Evolutionary conservation across 1,140 invertebrate genomes (phyloP).

Genomic region (Caligus rogercresseyi): DNA sequence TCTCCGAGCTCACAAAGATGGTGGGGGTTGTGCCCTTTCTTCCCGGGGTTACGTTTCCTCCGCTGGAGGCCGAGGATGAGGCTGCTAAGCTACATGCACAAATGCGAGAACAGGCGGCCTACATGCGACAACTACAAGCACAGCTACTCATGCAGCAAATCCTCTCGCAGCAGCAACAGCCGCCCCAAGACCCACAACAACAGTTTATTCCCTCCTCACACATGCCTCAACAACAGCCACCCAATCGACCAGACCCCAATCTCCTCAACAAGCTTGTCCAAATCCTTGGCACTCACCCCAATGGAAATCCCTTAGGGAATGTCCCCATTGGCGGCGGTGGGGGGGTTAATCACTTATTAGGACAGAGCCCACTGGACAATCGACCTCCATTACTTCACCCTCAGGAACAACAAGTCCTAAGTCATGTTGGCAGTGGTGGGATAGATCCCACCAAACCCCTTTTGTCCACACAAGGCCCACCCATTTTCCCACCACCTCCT

Average conservation of each 20-base stretch:
- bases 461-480: neutral
- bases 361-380: too few relatives aligned
- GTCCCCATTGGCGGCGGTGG: neutral
- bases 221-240: conserved; percentile 20
- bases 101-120: conserved; percentile 22
- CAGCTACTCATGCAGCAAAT: conserved; percentile 25
- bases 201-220: conserved; percentile 11
- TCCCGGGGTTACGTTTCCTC: conserved; percentile 30
- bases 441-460: too few relatives aligned
- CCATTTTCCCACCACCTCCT: neutral
- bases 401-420: too few relatives aligned
- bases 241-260: neutral
- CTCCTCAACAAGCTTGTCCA: conserved; percentile 1
- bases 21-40: conserved; percentile 61
- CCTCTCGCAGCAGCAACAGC: conserved; percentile 25
- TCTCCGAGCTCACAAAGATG: conserved; percentile 56
- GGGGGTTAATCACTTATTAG: too few relatives aligned
- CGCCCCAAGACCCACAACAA: conserved; percentile 22
- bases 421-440: too few relatives aligned
- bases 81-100: neutral
- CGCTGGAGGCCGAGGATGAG: conserved; percentile 24
- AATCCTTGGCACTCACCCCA: neutral
- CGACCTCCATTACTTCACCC: too few relatives aligned
- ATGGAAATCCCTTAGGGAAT: neutral
- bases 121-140: conserved; percentile 24